Conservation (phyloP, 2,113 vertebrate genomes). For the Mesoclemmys tuberculata region DNA sequence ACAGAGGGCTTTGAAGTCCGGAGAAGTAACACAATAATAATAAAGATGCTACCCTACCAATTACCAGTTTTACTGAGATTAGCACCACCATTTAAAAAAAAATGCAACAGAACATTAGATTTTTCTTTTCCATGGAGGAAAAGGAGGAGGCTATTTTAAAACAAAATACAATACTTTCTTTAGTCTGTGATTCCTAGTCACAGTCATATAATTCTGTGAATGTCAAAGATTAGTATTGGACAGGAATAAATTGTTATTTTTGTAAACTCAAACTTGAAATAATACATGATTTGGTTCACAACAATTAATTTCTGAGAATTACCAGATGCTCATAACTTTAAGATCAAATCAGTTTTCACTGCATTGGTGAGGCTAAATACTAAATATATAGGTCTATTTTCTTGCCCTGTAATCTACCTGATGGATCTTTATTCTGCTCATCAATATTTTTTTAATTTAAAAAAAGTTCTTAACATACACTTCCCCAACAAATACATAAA, state of each 20-base stretch:
- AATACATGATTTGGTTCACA: slow-evolving; percentile 48
- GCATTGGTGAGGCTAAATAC: neutral
- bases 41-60: neutral
- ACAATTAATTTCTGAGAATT: slow-evolving; percentile 63
- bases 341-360: slow-evolving; percentile 59
- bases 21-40: neutral
- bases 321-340: slow-evolving; percentile 48
- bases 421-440: slow-evolving; percentile 7
- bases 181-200: neutral
- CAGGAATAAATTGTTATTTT: slow-evolving; percentile 45
- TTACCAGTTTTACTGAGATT: neutral
- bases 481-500: slow-evolving; percentile 38
- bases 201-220: neutral
- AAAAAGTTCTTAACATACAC: neutral
- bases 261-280: slow-evolving; percentile 53
- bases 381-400: neutral
- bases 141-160: neutral
- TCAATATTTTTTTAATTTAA: neutral
- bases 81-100: neutral
- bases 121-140: neutral
- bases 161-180: neutral
- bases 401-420: slow-evolving; percentile 21
- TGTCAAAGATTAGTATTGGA: neutral
- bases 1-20: neutral
- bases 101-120: accelerated